Base-by-base conservation (phyloP, 2,888 invertebrate species). In the Cheilosia impressa region DNA sequence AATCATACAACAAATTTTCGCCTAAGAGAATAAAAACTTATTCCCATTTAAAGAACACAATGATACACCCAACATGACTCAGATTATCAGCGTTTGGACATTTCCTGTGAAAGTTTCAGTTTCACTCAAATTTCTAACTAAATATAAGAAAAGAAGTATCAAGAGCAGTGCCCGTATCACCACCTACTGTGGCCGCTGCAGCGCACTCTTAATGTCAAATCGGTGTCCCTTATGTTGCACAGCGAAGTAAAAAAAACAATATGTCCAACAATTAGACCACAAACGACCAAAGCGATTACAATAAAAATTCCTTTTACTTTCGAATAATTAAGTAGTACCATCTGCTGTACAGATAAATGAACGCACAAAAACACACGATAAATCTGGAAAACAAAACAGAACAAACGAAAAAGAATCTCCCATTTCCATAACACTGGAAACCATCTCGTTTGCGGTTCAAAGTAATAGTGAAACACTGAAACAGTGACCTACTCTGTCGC, bases 401-500 rank as follows among this genome's bases (percentile, higher is more conserved):
- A 72, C 38, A 83, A 53, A 53, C 7, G 17, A 69, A 78, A 22
- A 68, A 83, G 53, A 78, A 63, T 45, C 55, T 43, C 31, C 58
- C 55, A 55, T 53, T 45, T 53, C 68, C 68, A 41, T 45, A 58
- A 10, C 41, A 58, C 38, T 45, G 52, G 24, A 53, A 77, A 60
- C 45, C 17, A 45, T 45, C 52, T 73, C 22, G 31, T 19, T 24
- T 34, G 27, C 15, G 34, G 22, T 9, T 52, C 62, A 45, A 52
- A 65, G 57, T 27, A 75, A 63, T 55, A 78, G 66, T 71, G 75
- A 50, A 84, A 60, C 73, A 77, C 53, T 69, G 69, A 47, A 80
- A 79, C 76, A 85, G 68, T 85, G 85, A 85, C 80, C 85, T 77
- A 85, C 81, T 81, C 85, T 77, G 57, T 60, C 5, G 58, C n/a